Evolutionary conservation across 2,888 invertebrate species (phyloP), one percentile per base, ranked within the genome.

Genomic region (Uloborus plumipes): DNA sequence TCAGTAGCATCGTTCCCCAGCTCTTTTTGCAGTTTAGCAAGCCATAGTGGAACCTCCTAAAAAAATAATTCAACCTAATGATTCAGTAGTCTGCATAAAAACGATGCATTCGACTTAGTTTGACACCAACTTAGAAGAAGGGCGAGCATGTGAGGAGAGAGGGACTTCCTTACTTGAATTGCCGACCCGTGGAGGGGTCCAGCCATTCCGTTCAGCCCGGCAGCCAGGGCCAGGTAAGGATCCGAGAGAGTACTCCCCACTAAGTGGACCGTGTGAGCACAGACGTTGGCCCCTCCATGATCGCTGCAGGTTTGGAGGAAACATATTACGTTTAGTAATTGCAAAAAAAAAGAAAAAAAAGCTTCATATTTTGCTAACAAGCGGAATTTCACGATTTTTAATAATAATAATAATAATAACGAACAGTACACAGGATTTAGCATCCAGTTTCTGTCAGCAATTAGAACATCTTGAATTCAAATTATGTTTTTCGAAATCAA

Each of bases 211-310:
- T 95, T 95, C 91, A 98, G 93, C 70, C 96, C 96, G 65, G 95
- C 97, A 58, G 96, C 93, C 89, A 96, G 96, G 13, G 96, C 94
- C 9, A 98, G 92, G 90, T 96, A 97, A n/a, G 97, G 96, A 89
- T 98, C 97, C 87, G 96, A 96, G 69, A 98, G 91, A 1, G 97
- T 97, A 0, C 96, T 97, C 53, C 95, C 97, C 7, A 98, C 96
- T 89, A 98, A 90, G 90, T 98, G 98, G 16, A 94, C 94, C 0
- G 97, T 94, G 90, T 98, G 98, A 2, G 98, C 97, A 9, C 96
- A 96, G 11, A 98, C 98, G 89, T 98, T 98, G 87, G 97, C 97
- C 86, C 97, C 97, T 90, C 98, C 97, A 90, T 98, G 97, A 89
- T 97, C 97, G 90, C 95, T 95, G 88, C 53, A 89, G 64, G 49